These are phyloP conservation scores for Enteromius trimaculatus DNA, from an alignment of 2,797 vertebrate species.

Conservation along the genomic window DNA sequence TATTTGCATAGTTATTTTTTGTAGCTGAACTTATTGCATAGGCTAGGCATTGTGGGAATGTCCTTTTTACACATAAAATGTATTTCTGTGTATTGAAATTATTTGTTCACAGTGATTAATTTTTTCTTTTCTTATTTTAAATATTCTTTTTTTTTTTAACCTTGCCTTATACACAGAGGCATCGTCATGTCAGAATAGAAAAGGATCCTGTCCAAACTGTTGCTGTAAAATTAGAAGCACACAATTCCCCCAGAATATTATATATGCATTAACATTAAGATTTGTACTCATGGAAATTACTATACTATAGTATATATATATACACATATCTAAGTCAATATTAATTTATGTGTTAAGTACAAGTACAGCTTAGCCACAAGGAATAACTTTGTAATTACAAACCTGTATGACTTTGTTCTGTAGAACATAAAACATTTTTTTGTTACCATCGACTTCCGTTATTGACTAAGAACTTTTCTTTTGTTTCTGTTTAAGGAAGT, in stretches of 20 bases:
- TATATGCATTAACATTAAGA: too few species aligned
- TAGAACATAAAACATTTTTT: not conserved
- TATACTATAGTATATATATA: too few species aligned
- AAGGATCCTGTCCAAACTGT: not conserved
- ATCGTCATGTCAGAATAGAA: too few species aligned
- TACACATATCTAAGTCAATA: too few species aligned
- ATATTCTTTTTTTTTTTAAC: too few species aligned
- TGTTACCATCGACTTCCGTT: not conserved
- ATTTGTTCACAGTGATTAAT: not conserved
- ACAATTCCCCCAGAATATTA: too few species aligned
- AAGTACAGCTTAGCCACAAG: not conserved
- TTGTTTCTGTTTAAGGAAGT: not conserved
- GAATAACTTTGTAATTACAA: not conserved
- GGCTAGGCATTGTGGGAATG: not conserved
- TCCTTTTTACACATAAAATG: not conserved
- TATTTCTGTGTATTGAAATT: not conserved
- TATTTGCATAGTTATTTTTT: not conserved
- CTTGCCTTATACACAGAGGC: too few species aligned
- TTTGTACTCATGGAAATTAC: too few species aligned
- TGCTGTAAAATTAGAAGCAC: too few species aligned
- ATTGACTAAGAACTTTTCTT: not conserved
- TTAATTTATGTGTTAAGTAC: not conserved
- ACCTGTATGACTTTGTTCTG: not conserved
- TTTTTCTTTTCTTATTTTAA: too few species aligned
- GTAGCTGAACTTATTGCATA: not conserved